Evolutionary conservation across 2,797 vertebrate genomes (phyloP), one percentile per base, ranked within the genome.

Genomic region (Sebastes vulpes): DNA sequence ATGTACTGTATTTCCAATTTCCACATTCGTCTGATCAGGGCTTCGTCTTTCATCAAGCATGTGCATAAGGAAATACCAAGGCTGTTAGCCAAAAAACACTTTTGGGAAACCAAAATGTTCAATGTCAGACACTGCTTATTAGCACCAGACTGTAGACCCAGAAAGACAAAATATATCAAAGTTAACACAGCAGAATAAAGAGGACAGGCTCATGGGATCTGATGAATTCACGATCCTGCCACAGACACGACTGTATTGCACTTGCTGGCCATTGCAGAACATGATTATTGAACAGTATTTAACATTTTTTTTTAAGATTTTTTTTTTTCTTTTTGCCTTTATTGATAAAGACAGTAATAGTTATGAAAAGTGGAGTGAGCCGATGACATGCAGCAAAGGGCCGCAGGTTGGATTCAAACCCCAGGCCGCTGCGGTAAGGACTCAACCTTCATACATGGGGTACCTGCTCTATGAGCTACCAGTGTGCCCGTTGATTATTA

Each of bases 81-180:
- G 6, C 38, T 50, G 31, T 12, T 35, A 66, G 46, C 26, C 29
- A 16, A 58, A 63, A 54, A 79, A 65, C 26, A 52, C 42, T 52
- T 71, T 38, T 66, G 23, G 54, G 25, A 63, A 66, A 73, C 50
- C n/a, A 8, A 38, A 21, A 25, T 75, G 25, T 71, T 73, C 71
- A 31, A 2, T 53, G 32, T 81, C 54, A 42, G 64, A 78, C 58
- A 72, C 31, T 71, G 35, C 59, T 79, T 69, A 73, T 75, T 75
- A 79, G 25, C 53, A 57, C 16, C 25, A n/a, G 20, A 38, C 50
- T 69, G 60, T 20, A 57, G 25, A 75, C 59, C 25, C 23, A 54
- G 50, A 59, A 50, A 67, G 64, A 74, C 35, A 42, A 71, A 82
- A 74, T 57, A 78, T 71, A 76, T 83, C 52, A 86, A 77, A 79